Conservation (phyloP, 2,797 vertebrate species). For the Allobates femoralis region DNA sequence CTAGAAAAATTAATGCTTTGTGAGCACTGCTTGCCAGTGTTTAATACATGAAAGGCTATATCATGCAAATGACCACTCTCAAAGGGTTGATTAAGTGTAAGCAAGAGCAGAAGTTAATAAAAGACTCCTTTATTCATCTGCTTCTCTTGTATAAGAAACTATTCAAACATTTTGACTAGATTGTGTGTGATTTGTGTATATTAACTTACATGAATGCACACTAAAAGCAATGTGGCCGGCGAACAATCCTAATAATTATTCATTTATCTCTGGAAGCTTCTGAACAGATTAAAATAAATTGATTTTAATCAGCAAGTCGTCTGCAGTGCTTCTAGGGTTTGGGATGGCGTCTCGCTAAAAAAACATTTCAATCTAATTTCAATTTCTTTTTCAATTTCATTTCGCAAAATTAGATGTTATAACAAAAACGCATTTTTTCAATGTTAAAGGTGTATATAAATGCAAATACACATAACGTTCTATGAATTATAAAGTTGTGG, state of each 20-base stretch:
- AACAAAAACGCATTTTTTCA: neutral
- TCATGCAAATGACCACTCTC: slow-evolving; percentile 57
- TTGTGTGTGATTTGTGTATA: slow-evolving; percentile 59
- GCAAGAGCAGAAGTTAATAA: slow-evolving; percentile 60
- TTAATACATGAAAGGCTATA: slow-evolving; percentile 42
- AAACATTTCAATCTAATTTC: neutral
- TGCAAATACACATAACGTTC: neutral
- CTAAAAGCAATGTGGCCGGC: slow-evolving; percentile 31
- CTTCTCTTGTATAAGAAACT: slow-evolving; percentile 41
- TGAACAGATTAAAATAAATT: slow-evolving; percentile 30
- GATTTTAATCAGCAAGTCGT: slow-evolving; percentile 14
- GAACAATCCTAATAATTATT: slow-evolving; percentile 47
- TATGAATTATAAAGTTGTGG: neutral
- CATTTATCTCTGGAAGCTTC: slow-evolving; percentile 35
- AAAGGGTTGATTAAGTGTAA: slow-evolving; percentile 60
- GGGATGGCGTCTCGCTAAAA: neutral
- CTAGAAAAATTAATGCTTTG: slow-evolving; percentile 51
- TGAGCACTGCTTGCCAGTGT: slow-evolving; percentile 14
- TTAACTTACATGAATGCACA: slow-evolving; percentile 53
- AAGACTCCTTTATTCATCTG: slow-evolving; percentile 51
- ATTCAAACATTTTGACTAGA: slow-evolving; percentile 59
- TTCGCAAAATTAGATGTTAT: neutral
- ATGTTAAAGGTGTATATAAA: neutral
- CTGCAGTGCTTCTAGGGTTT: neutral
- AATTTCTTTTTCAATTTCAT: neutral